These are phyloP conservation scores for Ormyrus pomaceus DNA, from an alignment of 2,888 invertebrate species.

Conservation along the genomic window DNA sequence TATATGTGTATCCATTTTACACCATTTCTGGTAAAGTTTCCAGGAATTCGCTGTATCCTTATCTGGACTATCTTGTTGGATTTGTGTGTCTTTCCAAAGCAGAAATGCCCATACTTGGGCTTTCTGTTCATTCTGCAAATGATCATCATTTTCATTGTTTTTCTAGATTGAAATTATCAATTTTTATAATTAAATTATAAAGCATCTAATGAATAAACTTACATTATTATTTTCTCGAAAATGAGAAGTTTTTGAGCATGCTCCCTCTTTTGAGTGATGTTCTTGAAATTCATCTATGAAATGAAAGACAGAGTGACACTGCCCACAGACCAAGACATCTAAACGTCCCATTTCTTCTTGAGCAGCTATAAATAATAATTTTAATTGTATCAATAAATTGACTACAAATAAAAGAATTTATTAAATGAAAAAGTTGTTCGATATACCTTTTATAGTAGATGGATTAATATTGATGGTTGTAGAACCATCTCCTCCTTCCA, in stretches of 20 bases:
- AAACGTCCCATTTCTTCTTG: constrained; percentile 86
- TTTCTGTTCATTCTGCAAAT: constrained; percentile 83
- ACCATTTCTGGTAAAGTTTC: constrained; percentile 90
- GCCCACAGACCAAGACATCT: constrained; percentile 90
- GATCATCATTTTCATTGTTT: constrained; percentile 1
- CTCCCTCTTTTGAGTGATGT: constrained; percentile 80
- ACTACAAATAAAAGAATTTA: no score
- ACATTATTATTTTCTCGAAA: constrained; percentile 81
- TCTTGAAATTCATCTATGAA: constrained; percentile 87
- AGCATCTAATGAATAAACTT: constrained; percentile 67
- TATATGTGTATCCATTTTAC: constrained; percentile 85
- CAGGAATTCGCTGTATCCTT: constrained; percentile 82
- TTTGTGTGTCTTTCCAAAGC: constrained; percentile 85
- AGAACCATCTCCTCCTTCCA: constrained; percentile 73
- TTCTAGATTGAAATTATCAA: background rate
- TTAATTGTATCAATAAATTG: no score
- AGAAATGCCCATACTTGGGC: constrained; percentile 91
- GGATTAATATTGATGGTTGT: constrained; percentile 72
- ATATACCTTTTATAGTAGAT: constrained; percentile 70
- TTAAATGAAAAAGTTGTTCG: no score
- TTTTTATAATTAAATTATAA: constrained; percentile 1
- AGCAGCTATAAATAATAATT: constrained; percentile 78
- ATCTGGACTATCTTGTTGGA: constrained; percentile 75
- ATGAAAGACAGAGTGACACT: constrained; percentile 87
- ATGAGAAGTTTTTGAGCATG: constrained; percentile 80